Evolutionary conservation across 2,797 vertebrate species (phyloP).

Genomic region (Leuciscus waleckii): DNA sequence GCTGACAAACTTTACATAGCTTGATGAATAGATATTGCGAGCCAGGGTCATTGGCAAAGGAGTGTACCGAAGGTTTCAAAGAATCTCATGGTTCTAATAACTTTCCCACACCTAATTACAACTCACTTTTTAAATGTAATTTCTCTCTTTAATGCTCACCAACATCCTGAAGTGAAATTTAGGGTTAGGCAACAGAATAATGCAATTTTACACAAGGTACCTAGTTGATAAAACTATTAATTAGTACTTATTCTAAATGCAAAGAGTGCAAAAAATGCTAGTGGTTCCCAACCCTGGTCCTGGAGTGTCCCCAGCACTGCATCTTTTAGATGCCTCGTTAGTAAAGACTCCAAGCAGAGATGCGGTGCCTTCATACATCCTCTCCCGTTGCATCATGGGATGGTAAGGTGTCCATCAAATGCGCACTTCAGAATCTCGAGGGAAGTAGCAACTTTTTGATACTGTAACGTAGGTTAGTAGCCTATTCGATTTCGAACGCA

Average conservation of each 20-base stretch:
- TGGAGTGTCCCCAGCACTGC: too few relatives aligned
- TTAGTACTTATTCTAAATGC: neutral
- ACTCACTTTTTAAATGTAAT: neutral
- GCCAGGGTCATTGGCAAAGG: slow-evolving; percentile 41
- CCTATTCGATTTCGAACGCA: neutral
- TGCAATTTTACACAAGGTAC: neutral
- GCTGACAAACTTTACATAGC: slow-evolving; percentile 3
- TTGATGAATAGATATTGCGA: neutral
- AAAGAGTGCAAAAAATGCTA: neutral
- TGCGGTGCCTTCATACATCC: neutral
- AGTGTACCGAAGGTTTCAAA: neutral
- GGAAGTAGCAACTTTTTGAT: neutral
- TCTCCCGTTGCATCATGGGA: neutral
- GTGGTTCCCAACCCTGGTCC: too few relatives aligned
- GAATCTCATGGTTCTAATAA: neutral
- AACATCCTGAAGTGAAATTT: neutral
- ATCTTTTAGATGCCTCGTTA: too few relatives aligned
- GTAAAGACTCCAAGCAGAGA: too few relatives aligned
- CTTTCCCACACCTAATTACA: neutral
- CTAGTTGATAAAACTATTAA: neutral
- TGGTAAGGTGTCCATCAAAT: neutral
- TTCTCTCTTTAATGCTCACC: neutral
- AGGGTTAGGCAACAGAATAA: neutral
- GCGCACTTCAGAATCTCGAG: neutral
- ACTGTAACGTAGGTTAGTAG: neutral